A percentile compares a stretch with the other conserved stretches of the same genome.
These are phyloP conservation scores for Cetonia aurata DNA, from an alignment of 2,888 invertebrate species.

Conservation along the genomic window DNA sequence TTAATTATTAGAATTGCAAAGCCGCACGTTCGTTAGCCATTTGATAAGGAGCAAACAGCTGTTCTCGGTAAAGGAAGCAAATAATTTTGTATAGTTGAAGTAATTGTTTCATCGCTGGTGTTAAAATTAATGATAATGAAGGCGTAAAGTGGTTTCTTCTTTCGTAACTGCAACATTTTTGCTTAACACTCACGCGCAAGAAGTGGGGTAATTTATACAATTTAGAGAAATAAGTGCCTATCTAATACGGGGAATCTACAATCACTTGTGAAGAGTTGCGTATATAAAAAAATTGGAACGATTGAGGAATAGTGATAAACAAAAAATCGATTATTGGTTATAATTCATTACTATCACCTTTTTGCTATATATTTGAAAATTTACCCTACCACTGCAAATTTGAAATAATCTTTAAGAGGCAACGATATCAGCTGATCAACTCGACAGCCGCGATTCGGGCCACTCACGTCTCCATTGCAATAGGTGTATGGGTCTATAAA, in stretches of 20 bases:
- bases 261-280: no score
- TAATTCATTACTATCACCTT: not conserved
- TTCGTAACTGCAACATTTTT: no score
- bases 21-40: not conserved
- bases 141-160: not conserved
- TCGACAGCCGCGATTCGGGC: no score
- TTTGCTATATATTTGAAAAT: not conserved
- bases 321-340: not conserved
- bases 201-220: no score
- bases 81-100: slow-evolving; percentile 30
- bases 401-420: not conserved
- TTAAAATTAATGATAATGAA: slow-evolving; percentile 30
- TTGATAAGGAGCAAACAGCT: not conserved
- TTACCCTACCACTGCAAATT: not conserved
- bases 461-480: no score
- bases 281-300: no score
- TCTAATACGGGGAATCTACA: no score
- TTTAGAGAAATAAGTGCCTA: no score
- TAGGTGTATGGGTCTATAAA: no score
- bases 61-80: slow-evolving; percentile 7
- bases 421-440: no score
- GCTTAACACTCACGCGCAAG: no score
- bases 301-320: not conserved
- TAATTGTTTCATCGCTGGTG: slow-evolving; percentile 26
- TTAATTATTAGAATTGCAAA: slow-evolving; percentile 13